phyloP scores from a whole-genome alignment of 1,140 invertebrate species.

The Kradibia gibbosae region DNA sequence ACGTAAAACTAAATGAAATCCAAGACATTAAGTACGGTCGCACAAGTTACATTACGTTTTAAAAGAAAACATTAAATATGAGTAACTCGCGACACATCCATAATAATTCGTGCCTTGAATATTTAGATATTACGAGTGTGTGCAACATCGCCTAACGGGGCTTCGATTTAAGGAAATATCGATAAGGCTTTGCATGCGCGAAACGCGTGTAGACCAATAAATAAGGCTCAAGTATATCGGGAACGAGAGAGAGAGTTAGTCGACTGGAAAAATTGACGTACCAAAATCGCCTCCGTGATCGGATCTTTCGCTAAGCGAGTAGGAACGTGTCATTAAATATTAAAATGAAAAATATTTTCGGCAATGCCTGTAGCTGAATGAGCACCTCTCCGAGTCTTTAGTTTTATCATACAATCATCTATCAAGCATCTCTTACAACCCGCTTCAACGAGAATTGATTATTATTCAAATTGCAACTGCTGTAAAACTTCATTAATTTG shows the following conservation, averaged over 20 bases:
- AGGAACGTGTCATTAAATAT: too few species aligned
- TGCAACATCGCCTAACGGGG: conserved; percentile 21
- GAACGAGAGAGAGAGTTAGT: background rate
- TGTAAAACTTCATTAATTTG: too few species aligned
- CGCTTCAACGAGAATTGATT: too few species aligned
- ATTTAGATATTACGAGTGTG: background rate
- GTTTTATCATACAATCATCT: too few species aligned
- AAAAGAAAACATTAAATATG: background rate
- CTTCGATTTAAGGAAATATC: conserved; percentile 23
- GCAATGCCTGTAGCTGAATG: too few species aligned
- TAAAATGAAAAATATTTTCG: too few species aligned
- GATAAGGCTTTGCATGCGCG: conserved; percentile 15
- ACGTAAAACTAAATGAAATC: too few species aligned
- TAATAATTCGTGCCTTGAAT: conserved; percentile 14
- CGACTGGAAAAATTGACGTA: conserved; percentile 25
- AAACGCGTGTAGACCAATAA: conserved; percentile 5
- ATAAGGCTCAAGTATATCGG: conserved; percentile 6
- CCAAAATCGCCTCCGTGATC: too few species aligned
- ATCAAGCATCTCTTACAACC: too few species aligned
- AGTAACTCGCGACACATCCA: background rate
- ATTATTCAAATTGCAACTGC: too few species aligned
- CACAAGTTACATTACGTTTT: background rate
- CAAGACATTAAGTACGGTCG: background rate
- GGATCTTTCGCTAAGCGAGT: too few species aligned
- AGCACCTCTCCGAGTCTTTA: too few species aligned